Percentiles rank a stretch among this genome's conserved stretches.
phyloP scores from a whole-genome alignment of 2,797 vertebrate genomes.

The Staurois parvus region DNA sequence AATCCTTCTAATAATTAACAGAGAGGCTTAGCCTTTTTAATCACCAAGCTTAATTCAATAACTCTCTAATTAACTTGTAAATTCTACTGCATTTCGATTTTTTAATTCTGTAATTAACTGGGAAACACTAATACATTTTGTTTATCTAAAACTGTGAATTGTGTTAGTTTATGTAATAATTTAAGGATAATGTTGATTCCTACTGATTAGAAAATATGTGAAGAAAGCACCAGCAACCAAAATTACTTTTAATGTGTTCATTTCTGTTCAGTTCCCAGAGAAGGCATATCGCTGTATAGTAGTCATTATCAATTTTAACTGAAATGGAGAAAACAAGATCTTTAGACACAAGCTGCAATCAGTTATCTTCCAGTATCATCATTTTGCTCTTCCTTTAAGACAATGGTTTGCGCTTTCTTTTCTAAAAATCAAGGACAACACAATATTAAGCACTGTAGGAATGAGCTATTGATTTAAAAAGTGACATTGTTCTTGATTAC shows the following conservation, averaged over 20 bases:
- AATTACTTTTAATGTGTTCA: not conserved
- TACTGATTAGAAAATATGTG: not conserved
- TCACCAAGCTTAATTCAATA: not conserved
- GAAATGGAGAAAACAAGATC: not conserved
- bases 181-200: not conserved
- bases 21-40: not conserved
- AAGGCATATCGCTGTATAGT: not conserved
- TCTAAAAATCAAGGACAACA: slow-evolving; percentile 19
- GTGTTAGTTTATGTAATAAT: not conserved
- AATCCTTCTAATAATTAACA: not conserved
- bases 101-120: not conserved
- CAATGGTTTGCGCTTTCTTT: not conserved
- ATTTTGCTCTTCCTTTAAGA: slow-evolving; percentile 1
- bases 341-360: slow-evolving; percentile 1
- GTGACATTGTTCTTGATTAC: slow-evolving; percentile 26
- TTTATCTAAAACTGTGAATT: not conserved
- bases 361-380: slow-evolving; percentile 6
- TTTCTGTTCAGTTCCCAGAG: not conserved
- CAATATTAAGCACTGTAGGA: not conserved
- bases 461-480: slow-evolving; percentile 26
- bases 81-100: not conserved
- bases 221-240: not conserved
- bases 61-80: not conserved
- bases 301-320: not conserved
- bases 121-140: not conserved